phyloP scores from a whole-genome alignment of 2,888 invertebrate genomes.

The Apamea crenata region DNA sequence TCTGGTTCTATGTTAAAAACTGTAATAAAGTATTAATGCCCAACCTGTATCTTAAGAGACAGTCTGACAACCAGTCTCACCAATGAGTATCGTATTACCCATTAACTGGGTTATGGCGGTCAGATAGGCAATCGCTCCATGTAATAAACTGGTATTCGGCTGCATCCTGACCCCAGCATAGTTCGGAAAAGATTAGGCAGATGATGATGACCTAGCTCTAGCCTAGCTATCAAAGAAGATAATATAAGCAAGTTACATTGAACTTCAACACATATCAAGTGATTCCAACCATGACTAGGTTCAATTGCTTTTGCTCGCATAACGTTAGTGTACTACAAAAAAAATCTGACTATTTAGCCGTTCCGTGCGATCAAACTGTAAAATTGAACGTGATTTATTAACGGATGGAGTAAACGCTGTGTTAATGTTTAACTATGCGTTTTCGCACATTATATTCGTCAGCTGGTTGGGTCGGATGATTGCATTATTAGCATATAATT shows the following conservation, averaged over 20 bases:
- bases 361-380: slow-evolving; percentile 51
- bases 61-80: too few species aligned
- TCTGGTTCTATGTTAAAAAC: too few species aligned
- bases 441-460: slow-evolving; percentile 32
- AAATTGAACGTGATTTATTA: slow-evolving; percentile 62
- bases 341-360: slow-evolving; percentile 28
- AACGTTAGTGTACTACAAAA: slow-evolving; percentile 5
- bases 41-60: too few species aligned
- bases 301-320: slow-evolving; percentile 51
- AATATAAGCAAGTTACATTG: slow-evolving; percentile 39
- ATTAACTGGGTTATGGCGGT: too few species aligned
- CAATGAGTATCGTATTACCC: too few species aligned
- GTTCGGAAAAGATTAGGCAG: too few species aligned
- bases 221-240: not conserved
- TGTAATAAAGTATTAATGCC: too few species aligned
- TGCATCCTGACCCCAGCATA: too few species aligned
- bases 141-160: too few species aligned
- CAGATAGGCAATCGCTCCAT: too few species aligned
- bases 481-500: slow-evolving; percentile 21
- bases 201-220: not conserved
- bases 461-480: slow-evolving; percentile 28
- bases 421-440: slow-evolving; percentile 33
- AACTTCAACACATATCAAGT: slow-evolving; percentile 51
- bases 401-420: slow-evolving; percentile 38
- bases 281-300: slow-evolving; percentile 29